Conservation (phyloP, 2,888 invertebrate species). For the Nemapogon koenigi region DNA sequence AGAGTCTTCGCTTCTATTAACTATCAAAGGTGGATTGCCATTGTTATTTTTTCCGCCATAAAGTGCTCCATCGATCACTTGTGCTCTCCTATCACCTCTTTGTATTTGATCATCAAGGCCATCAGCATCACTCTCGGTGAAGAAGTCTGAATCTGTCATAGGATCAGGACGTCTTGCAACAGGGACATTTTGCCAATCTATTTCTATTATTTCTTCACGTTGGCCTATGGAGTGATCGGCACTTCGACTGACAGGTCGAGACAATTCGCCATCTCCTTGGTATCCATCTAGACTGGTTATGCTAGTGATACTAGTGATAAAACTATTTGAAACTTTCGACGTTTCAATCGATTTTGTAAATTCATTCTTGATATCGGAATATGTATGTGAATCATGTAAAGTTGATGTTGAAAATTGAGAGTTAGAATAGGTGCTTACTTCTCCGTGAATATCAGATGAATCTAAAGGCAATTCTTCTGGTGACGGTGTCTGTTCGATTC, state of each 20-base stretch:
- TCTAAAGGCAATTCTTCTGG: slow-evolving; percentile 86
- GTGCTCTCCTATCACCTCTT: slow-evolving; percentile 76
- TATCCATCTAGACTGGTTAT: slow-evolving; percentile 93
- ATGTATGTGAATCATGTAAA: slow-evolving; percentile 61
- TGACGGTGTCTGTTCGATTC: slow-evolving; percentile 82
- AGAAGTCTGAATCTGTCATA: slow-evolving; percentile 92
- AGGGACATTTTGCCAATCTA: slow-evolving; percentile 67
- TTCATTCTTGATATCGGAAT: slow-evolving; percentile 65
- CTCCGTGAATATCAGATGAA: slow-evolving; percentile 70
- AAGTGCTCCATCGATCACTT: slow-evolving; percentile 89
- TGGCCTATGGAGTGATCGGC: slow-evolving; percentile 75
- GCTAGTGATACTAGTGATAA: slow-evolving; percentile 88
- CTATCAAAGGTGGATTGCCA: slow-evolving; percentile 60
- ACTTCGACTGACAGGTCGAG: slow-evolving; percentile 82
- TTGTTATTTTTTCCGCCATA: slow-evolving; percentile 75
- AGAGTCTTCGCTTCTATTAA: slow-evolving; percentile 72
- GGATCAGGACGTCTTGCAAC: slow-evolving; percentile 77
- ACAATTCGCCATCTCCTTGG: slow-evolving; percentile 91
- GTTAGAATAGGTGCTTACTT: slow-evolving; percentile 54
- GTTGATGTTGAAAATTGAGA: slow-evolving; percentile 56
- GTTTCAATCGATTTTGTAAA: slow-evolving; percentile 67
- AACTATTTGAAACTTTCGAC: slow-evolving; percentile 75
- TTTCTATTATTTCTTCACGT: slow-evolving; percentile 56
- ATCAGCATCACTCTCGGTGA: slow-evolving; percentile 89
- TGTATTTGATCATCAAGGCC: slow-evolving; percentile 77